phyloP scores from a whole-genome alignment of 2,113 vertebrate species.

The Panurus biarmicus region DNA sequence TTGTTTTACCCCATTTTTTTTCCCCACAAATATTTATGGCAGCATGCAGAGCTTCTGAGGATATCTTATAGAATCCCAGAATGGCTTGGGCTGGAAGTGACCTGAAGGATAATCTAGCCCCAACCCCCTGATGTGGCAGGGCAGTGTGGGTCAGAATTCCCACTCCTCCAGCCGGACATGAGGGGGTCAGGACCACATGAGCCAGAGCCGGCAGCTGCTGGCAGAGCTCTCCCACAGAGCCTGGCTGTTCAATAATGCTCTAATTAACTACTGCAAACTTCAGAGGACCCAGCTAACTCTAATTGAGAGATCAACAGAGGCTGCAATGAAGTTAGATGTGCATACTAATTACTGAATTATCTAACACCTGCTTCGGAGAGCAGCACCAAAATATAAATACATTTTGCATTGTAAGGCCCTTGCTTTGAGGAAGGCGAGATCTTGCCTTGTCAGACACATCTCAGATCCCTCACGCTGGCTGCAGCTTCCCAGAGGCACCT shows the following conservation, averaged over 20 bases:
- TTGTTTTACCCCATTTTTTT: fast-evolving
- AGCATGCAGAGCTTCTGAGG: not conserved
- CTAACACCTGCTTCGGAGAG: constrained; percentile 70
- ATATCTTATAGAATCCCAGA: fast-evolving
- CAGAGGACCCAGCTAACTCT: constrained; percentile 71
- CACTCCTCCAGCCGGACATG: fast-evolving
- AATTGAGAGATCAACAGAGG: constrained; percentile 79
- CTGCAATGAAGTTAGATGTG: constrained; percentile 66
- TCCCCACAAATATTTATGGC: fast-evolving
- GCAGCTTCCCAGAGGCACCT: not conserved
- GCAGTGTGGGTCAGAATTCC: not conserved
- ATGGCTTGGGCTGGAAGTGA: fast-evolving
- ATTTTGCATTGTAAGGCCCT: constrained; percentile 10
- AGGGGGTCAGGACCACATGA: not conserved
- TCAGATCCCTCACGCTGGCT: not conserved
- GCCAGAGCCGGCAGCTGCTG: not conserved
- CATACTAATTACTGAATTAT: constrained; percentile 78
- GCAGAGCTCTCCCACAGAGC: constrained; percentile 10
- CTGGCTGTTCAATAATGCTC: constrained; percentile 62
- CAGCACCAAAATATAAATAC: constrained; percentile 22
- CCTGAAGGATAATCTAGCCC: not conserved
- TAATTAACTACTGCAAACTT: constrained; percentile 77
- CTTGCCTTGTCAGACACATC: not conserved
- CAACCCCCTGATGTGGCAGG: fast-evolving
- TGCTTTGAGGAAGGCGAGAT: not conserved